Base-by-base conservation (phyloP, 1,140 invertebrate genomes). In the Delia radicum region DNA sequence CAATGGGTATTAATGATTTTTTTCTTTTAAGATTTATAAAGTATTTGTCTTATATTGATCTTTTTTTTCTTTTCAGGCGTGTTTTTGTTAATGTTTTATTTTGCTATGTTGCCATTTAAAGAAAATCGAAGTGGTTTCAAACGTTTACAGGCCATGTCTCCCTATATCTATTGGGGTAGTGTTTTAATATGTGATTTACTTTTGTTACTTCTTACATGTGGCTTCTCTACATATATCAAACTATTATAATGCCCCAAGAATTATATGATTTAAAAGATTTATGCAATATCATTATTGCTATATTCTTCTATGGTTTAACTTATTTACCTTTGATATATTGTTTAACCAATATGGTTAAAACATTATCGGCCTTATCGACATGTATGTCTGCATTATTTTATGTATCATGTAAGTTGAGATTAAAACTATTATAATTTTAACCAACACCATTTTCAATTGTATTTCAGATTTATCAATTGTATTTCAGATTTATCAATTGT, bases 11-110 rank as follows among this genome's bases (percentile, higher is more conserved):
- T 62, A 55, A 29, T 6, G 62, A 42, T 28, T 12, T 61, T 29
- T 27, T 21, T 18, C 6, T 69, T n/a, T n/a, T 21, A 74, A 74
- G 28, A 46, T 74, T 24, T 12, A 42, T 6, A 29, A 26, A 69
- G 6, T 28, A 37, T 37, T 24, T 69, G 21, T 31, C n/a, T 65
- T 18, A n/a, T 61, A 61, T 74, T 63, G 21, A n/a, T n/a, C n/a
- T n/a, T n/a, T n/a, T n/a, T n/a, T n/a, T 55, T 21, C 3, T 42
- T 27, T 75, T 15, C 10, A 78, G 77, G 81, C 3, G 74, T 82
- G 73, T 85, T 86, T 46, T 82, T 85, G 48, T 77, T 76, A 77
- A 82, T 86, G 78, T 82, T 86, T 27, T 86, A 83, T 33, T 85
- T 81, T 31, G 76, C 84, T 8, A 79, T 80, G 7, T 63, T 86